A percentile compares a stretch with the other conserved stretches of the same genome.
These are phyloP conservation scores for Chrysogorgia sp. DNA, from an alignment of 92 coral and sea anemone genomes.

Conservation along the genomic window DNA sequence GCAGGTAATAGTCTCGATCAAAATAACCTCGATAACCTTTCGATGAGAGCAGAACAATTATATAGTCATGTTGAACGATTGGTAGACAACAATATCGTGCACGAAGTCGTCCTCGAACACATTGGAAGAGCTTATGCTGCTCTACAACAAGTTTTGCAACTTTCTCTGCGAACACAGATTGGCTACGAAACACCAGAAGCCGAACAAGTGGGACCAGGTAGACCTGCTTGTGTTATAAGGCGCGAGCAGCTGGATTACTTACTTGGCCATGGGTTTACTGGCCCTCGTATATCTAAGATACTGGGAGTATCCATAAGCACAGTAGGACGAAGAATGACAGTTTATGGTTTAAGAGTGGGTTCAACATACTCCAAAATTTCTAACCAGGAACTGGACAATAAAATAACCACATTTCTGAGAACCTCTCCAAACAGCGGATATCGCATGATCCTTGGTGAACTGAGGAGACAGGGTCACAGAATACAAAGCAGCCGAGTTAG, in stretches of 20 bases:
- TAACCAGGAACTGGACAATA: neutral
- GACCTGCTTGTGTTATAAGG: neutral
- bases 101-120: neutral
- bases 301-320: neutral
- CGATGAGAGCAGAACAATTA: neutral
- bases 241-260: neutral
- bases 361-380: neutral
- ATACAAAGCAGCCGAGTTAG: neutral
- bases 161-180: neutral
- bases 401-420: neutral
- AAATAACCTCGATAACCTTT: neutral
- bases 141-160: no score
- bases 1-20: neutral
- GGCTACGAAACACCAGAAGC: neutral
- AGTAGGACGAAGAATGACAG: no score
- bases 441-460: neutral
- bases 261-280: no score
- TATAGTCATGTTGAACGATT: neutral
- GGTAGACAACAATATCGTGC: neutral
- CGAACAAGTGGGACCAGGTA: neutral
- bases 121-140: neutral
- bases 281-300: neutral
- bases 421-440: conserved; percentile 6
- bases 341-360: no score
- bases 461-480: neutral